Evolutionary conservation across 2,113 vertebrate species (phyloP).

Genomic region (Bufo gargarizans): DNA sequence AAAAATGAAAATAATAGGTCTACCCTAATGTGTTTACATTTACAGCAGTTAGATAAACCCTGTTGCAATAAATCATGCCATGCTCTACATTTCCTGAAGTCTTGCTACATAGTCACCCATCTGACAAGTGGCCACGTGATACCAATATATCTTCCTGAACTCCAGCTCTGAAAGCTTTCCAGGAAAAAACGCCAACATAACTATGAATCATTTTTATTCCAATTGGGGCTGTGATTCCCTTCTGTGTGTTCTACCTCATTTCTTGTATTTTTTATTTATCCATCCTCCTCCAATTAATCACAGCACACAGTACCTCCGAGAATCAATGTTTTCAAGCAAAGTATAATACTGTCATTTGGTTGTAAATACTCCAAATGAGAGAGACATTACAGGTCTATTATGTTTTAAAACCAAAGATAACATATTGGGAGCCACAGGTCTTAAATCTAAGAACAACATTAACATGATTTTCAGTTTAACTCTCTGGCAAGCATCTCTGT

Average conservation of each 20-base stretch:
- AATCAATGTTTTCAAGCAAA: slow-evolving; percentile 54
- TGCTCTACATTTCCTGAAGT: slow-evolving; percentile 7
- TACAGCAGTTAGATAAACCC: slow-evolving; percentile 22
- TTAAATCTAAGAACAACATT: slow-evolving; percentile 74
- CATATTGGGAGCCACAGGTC: slow-evolving; percentile 72
- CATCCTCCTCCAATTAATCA: slow-evolving; percentile 53
- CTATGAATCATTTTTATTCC: slow-evolving; percentile 65
- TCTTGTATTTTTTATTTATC: slow-evolving; percentile 57
- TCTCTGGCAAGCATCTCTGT: slow-evolving; percentile 71
- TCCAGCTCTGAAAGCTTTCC: slow-evolving; percentile 64
- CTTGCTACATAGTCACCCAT: slow-evolving; percentile 13
- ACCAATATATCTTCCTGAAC: slow-evolving; percentile 57
- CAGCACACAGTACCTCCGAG: slow-evolving; percentile 42
- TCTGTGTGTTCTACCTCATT: slow-evolving; percentile 56
- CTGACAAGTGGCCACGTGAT: slow-evolving; percentile 56
- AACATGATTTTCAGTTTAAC: slow-evolving; percentile 74
- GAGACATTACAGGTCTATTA: slow-evolving; percentile 53
- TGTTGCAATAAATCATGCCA: slow-evolving; percentile 5
- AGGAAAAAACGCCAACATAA: slow-evolving; percentile 67
- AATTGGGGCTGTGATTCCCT: slow-evolving; percentile 47
- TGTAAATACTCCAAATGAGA: slow-evolving; percentile 54
- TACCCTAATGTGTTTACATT: slow-evolving; percentile 35
- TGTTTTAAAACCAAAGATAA: slow-evolving; percentile 59
- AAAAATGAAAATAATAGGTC: background rate
- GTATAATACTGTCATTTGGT: slow-evolving; percentile 50